Percentiles rank a stretch among this genome's conserved stretches.
These are phyloP conservation scores for Dasypus novemcinctus DNA, from an alignment of 2,113 vertebrate genomes.

Conservation along the genomic window DNA sequence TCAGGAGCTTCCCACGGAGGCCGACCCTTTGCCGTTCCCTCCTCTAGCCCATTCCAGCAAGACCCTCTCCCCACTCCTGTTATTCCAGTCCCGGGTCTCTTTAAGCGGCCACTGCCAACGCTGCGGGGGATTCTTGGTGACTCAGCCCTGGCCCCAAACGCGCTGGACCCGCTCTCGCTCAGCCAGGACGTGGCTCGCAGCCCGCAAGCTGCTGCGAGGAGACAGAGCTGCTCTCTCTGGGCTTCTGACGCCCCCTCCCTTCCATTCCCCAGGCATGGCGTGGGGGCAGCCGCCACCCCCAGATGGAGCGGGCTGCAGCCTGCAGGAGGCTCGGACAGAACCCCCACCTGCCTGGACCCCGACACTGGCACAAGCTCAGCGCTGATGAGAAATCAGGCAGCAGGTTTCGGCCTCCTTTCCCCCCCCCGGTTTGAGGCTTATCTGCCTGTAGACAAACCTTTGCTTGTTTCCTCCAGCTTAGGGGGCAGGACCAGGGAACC, in stretches of 20 bases:
- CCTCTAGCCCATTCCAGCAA: neutral
- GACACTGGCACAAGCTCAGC: neutral
- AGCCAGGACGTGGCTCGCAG: conserved; percentile 56
- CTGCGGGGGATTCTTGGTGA: conserved; percentile 66
- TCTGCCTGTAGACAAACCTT: neutral
- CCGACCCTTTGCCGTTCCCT: neutral
- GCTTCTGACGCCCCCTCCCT: neutral
- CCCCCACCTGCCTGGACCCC: neutral
- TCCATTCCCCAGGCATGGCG: neutral
- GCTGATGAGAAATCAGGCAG: neutral
- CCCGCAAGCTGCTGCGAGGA: neutral
- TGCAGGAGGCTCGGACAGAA: neutral
- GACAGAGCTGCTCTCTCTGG: conserved; percentile 36
- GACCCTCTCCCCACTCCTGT: neutral
- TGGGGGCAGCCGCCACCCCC: neutral
- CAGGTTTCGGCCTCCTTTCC: neutral
- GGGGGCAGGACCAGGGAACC: neutral
- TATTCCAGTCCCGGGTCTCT: conserved; percentile 34
- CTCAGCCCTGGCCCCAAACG: conserved; percentile 63
- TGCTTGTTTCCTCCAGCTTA: neutral
- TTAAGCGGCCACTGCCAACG: conserved; percentile 57
- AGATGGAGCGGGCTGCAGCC: neutral
- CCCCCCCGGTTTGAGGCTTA: fast-evolving
- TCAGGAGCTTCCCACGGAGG: neutral
- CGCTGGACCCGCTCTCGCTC: conserved; percentile 38